phyloP scores from a whole-genome alignment of 1,140 invertebrate species.

The Ptiloglossa arizonensis region DNA sequence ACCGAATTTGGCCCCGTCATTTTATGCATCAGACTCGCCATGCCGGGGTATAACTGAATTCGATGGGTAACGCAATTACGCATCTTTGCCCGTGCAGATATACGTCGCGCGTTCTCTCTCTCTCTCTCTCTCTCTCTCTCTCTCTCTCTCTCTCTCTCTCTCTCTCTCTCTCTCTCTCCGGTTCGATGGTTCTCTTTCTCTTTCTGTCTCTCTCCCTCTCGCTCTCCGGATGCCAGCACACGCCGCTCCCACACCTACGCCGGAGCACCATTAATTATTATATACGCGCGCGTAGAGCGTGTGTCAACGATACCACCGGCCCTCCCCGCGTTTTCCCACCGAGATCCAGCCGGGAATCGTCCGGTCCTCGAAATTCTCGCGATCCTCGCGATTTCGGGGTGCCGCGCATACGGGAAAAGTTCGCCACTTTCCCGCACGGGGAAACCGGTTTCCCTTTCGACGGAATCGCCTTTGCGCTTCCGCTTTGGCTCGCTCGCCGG shows the following conservation, averaged over 20 bases:
- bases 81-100: constrained; percentile 68
- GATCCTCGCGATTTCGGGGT: constrained; percentile 8
- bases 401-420: no score
- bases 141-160: constrained; percentile 17
- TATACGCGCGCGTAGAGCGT: constrained; percentile 54
- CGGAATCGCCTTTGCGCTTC: constrained; percentile 1
- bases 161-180: constrained; percentile 5
- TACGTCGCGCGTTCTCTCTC: constrained; percentile 54
- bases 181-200: no score
- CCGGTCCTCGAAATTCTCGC: background rate
- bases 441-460: constrained; percentile 4
- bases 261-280: constrained; percentile 65
- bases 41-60: constrained; percentile 71
- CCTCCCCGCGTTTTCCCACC: background rate
- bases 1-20: constrained; percentile 71
- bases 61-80: constrained; percentile 71
- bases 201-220: constrained; percentile 1
- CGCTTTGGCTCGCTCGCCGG: constrained; percentile 11
- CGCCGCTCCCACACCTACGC: constrained; percentile 56
- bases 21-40: constrained; percentile 72
- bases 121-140: constrained; percentile 1
- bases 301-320: constrained; percentile 56
- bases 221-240: constrained; percentile 4
- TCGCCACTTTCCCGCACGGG: background rate
- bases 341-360: background rate